Evolutionary conservation across 2,888 invertebrate genomes (phyloP), one percentile per base, ranked within the genome.

Genomic region (Xiphydria camelus): DNA sequence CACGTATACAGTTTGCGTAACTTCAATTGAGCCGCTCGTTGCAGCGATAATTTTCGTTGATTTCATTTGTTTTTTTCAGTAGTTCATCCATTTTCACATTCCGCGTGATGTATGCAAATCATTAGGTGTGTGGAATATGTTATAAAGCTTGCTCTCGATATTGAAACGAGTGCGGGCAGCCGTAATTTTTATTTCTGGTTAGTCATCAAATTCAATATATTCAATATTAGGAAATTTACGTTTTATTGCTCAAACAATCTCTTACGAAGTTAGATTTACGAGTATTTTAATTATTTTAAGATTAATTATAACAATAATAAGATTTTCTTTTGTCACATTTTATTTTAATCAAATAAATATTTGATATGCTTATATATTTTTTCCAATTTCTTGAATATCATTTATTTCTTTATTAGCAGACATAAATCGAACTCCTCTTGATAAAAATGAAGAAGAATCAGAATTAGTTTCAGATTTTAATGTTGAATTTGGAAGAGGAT

Each of bases 401-500:
- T 70, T 85, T 62, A 77, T 80, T 55, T 82, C 83, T 35, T 80
- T 79, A 59, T 80, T 87, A 70, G 86, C 86, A 4, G 86, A 87
- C 73, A 83, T 84, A 66, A 87, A 87, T 81, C 86, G 86, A 0
- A 84, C 84, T 61, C 86, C 86, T 31, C 87, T 87, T 85, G 86
- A 89, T 84, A 88, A 89, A 83, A 83, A 86, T 39, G 88, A 89
- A 42, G 87, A 87, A 0, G 88, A 89, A 60, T 87, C 86, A 49
- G 88, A 89, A 57, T 80, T 89, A 76, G 87, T 89, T 57, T 88
- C 86, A 2, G 88, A 88, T 0, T 89, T 88, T 86, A 89, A 89
- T 83, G 77, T 86, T 56, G 88, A 89, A 53, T 88, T 86, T 80
- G 82, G 84, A 78, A 82, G 83, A 62, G 83, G 84, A 0, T 80